Conservation (phyloP, 2,797 vertebrate species). For the Typhlichthys eigenmanni region DNA sequence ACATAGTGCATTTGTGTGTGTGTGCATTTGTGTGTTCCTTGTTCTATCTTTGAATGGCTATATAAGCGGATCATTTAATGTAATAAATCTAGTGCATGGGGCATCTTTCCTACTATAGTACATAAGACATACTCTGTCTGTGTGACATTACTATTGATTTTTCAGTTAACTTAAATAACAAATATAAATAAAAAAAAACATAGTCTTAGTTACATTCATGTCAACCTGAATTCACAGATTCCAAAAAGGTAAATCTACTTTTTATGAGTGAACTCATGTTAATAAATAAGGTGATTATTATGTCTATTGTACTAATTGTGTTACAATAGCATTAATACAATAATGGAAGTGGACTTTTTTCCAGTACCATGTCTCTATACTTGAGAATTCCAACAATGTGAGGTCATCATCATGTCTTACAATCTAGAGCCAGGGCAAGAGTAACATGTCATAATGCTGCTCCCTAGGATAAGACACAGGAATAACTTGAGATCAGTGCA, state of each 20-base stretch:
- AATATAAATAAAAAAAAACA: constrained; percentile 71
- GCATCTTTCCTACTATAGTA: constrained; percentile 76
- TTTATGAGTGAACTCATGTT: constrained; percentile 75
- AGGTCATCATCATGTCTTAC: constrained; percentile 59
- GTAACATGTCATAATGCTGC: background rate
- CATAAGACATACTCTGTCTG: constrained; percentile 87
- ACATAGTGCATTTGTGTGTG: constrained; percentile 37
- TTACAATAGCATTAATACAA: constrained; percentile 59
- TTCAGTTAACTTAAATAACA: constrained; percentile 81
- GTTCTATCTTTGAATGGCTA: constrained; percentile 67
- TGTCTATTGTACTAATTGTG: constrained; percentile 66
- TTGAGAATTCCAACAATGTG: constrained; percentile 51
- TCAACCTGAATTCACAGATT: constrained; percentile 87
- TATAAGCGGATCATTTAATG: constrained; percentile 61
- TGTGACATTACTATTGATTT: constrained; percentile 79
- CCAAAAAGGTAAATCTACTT: constrained; percentile 66
- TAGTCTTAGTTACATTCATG: constrained; percentile 85
- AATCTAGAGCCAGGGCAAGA: constrained; percentile 28
- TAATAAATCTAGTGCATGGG: constrained; percentile 65
- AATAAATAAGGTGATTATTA: constrained; percentile 81
- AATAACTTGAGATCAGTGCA: constrained; percentile 6
- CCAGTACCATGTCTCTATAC: constrained; percentile 56
- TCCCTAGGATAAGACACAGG: constrained; percentile 46
- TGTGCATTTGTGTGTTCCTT: constrained; percentile 47
- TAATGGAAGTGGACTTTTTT: constrained; percentile 65